Percentiles rank a stretch among this genome's conserved stretches.
These are phyloP conservation scores for Lycocerus yunnanus DNA, from an alignment of 2,888 invertebrate species.

Conservation along the genomic window DNA sequence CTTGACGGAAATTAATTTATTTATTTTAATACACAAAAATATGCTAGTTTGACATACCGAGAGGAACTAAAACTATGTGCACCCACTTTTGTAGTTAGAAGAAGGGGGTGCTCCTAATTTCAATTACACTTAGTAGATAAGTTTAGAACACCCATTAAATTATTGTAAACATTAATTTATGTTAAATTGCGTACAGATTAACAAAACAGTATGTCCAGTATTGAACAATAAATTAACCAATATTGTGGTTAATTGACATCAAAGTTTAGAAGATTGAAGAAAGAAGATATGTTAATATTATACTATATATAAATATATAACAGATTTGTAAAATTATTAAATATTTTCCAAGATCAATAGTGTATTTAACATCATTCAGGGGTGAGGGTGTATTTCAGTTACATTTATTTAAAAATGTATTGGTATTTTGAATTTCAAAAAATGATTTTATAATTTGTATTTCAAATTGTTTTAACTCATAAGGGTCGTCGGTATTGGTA, in stretches of 20 bases:
- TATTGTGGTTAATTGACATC: not conserved
- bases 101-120: not conserved
- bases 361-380: no score
- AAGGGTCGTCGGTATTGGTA: no score
- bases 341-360: not conserved
- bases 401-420: no score
- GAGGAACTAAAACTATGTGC: not conserved
- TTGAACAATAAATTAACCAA: not conserved
- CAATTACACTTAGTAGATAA: not conserved
- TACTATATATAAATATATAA: not conserved
- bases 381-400: no score
- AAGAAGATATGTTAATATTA: not conserved
- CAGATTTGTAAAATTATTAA: not conserved
- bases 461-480: no score
- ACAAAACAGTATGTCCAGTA: no score
- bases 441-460: no score
- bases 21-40: not conserved
- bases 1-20: not conserved
- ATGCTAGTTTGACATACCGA: not conserved
- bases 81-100: not conserved
- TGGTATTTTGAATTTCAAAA: no score
- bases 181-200: not conserved
- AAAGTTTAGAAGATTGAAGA: not conserved
- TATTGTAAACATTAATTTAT: not conserved
- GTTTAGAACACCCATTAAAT: not conserved